Percentiles rank a stretch among this genome's conserved stretches.
Conservation (phyloP, 2,113 vertebrate species). For the Sinocyclocheilus rhinocerous region DNA sequence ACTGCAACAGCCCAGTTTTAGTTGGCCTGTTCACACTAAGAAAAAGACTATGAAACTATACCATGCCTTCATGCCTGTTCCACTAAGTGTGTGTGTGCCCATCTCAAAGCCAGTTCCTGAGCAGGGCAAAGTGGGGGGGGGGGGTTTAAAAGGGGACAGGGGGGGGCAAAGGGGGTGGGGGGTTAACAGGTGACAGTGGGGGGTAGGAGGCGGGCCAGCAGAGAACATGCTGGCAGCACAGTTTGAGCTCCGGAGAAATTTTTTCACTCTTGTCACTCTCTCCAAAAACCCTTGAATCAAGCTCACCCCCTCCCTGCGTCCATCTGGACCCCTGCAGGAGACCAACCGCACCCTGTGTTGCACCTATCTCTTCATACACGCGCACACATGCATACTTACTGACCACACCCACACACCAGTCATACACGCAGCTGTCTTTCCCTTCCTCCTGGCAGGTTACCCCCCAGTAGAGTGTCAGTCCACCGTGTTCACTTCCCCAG, state of each 20-base stretch:
- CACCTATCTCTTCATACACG: constrained; percentile 11
- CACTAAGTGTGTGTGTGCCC: constrained; percentile 38
- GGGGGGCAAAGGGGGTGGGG: constrained; percentile 49
- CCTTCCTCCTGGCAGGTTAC: constrained; percentile 50
- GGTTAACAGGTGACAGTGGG: constrained; percentile 57
- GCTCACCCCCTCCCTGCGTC: constrained; percentile 45
- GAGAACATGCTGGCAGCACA: constrained; percentile 50
- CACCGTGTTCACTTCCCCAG: constrained; percentile 47
- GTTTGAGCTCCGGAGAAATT: constrained; percentile 57
- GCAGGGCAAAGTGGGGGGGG: constrained; percentile 41
- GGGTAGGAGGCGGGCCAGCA: constrained; percentile 35
- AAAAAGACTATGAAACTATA: neutral
- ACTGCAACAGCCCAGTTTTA: neutral
- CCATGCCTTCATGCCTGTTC: constrained; percentile 21
- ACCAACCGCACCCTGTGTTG: constrained; percentile 25
- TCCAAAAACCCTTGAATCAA: constrained; percentile 46
- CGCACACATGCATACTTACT: constrained; percentile 41
- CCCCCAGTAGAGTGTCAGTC: constrained; percentile 46
- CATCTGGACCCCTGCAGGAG: constrained; percentile 55
- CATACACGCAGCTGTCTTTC: constrained; percentile 49
- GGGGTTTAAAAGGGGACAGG: constrained; percentile 57
- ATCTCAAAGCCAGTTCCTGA: constrained; percentile 16
- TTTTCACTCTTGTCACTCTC: constrained; percentile 55
- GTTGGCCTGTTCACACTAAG: neutral
- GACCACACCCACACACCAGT: constrained; percentile 43